Evolutionary conservation across 2,888 invertebrate species (phyloP), one percentile per base, ranked within the genome.

Genomic region (Melitaea athalia): DNA sequence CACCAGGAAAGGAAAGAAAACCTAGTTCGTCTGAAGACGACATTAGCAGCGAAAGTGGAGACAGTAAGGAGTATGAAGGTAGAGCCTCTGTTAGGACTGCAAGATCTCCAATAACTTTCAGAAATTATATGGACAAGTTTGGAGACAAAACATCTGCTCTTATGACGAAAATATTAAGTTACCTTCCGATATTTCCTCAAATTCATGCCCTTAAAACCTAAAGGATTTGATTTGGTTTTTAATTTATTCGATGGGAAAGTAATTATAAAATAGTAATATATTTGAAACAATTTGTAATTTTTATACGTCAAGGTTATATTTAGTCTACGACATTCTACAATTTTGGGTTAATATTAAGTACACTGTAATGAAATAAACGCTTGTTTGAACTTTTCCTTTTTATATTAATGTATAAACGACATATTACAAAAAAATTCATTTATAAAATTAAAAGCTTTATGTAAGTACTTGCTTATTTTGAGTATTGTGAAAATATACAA

Each of bases 101-200:
- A 17, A 78, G 86, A 63, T 88, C 88, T 14, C 79, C 84, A 3
- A 83, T 81, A 79, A 79, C 78, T 60, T 68, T 80, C 1, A 77
- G 75, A 45, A 57, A 71, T 0, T 76, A 80, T 45, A 55, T 78
- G 1, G 76, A 82, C 42, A 84, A 81, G 69, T 67, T 81, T 24
- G 79, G 79, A 14, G 79, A 83, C 14, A 83, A 80, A 69, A 72
- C 78, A 47, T 70, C 79, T 5, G 66, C 69, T 38, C 49, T 79
- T 3, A 70, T 81, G 64, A 67, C 78, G 0, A 86, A 83, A 71
- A 63, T 82, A 38, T 70, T 86, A 7, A 78, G 79, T 57, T 79
- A 82, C 67, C 75, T 86, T 49, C 87, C 87, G 5, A 80, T 87
- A 79, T 87, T 87, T 63, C 86, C 86, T 15, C 78, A 80, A 73